These are phyloP conservation scores for Furcula furcula DNA, from an alignment of 2,888 invertebrate genomes.

Conservation along the genomic window DNA sequence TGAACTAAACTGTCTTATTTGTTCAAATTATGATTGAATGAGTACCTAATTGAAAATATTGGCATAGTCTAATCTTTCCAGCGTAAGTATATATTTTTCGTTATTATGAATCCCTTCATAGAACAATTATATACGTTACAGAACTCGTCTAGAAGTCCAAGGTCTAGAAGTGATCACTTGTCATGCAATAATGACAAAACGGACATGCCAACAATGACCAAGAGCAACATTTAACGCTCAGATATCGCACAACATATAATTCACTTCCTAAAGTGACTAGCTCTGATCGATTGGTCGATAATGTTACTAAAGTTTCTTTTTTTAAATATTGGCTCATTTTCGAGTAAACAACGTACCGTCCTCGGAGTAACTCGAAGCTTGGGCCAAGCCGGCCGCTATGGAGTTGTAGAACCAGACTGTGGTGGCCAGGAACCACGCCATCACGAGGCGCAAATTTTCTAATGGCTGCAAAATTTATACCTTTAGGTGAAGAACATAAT, in stretches of 20 bases:
- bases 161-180: conserved; percentile 49
- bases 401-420: conserved; percentile 82
- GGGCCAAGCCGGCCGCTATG: conserved; percentile 70
- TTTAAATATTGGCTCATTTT: no score
- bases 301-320: conserved; percentile 3
- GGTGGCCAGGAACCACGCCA: conserved; percentile 82
- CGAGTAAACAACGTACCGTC: conserved; percentile 61
- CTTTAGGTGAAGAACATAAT: no score
- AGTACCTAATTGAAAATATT: no score
- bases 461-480: conserved; percentile 80
- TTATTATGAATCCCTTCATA: no score
- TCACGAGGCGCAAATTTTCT: conserved; percentile 76
- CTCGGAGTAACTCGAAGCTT: conserved; percentile 72
- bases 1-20: no score
- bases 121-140: no score
- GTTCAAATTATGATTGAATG: no score
- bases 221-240: conserved; percentile 50
- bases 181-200: conserved; percentile 64
- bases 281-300: conserved; percentile 1
- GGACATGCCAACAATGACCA: conserved; percentile 72
- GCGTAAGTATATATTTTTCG: no score
- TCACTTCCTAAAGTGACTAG: conserved; percentile 5
- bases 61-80: no score
- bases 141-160: no score
- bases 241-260: conserved; percentile 34